Evolutionary conservation across 1,140 invertebrate species (phyloP), one percentile per base, ranked within the genome.

Genomic region (Saccostrea cuccullata): DNA sequence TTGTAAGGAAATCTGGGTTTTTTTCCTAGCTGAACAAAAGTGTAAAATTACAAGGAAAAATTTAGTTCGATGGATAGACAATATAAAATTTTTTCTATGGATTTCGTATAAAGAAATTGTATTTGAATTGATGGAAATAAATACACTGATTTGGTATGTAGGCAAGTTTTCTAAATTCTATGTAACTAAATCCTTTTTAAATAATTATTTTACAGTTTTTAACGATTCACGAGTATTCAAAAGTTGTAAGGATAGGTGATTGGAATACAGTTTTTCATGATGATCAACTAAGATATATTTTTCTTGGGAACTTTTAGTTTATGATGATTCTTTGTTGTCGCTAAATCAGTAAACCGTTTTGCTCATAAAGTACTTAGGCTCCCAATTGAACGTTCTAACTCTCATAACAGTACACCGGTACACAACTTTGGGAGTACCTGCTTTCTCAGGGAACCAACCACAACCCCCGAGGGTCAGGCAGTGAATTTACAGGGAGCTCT

Each of bases 371-470:
- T 17, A 64, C 58, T 64, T 64, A 9, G 47, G 9, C 47, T 47
- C 17, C 6, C 17, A 64, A n/a, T 64, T 64, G 8, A 17, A 64
- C 58, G 47, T 47, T 47, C 47, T 47, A 47, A 47, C 17, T 20
- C 17, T 17, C 58, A 20, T 15, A 64, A 20, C 15, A 8, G 15
- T 17, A 64, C 58, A 64, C n/a, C 17, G n/a, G 58, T 20, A 64
- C 15, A 20, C 30, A 64, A 64, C 5, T n/a, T n/a, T 73, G 70
- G 70, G 70, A 73, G 23, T 73, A 73, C 70, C 70, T 73, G 70
- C 23, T 73, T 73, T 73, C 70, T 73, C 70, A 73, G 5, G 70
- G 70, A 73, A 13, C 23, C 11, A 12, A 73, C 70, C 70, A 30
- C 70, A 13, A 26, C 17, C 70, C 30, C 70, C 70, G 70, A 6